Evolutionary conservation across 2,888 invertebrate species (phyloP), one percentile per base, ranked within the genome.

Genomic region (Cantharis rustica): DNA sequence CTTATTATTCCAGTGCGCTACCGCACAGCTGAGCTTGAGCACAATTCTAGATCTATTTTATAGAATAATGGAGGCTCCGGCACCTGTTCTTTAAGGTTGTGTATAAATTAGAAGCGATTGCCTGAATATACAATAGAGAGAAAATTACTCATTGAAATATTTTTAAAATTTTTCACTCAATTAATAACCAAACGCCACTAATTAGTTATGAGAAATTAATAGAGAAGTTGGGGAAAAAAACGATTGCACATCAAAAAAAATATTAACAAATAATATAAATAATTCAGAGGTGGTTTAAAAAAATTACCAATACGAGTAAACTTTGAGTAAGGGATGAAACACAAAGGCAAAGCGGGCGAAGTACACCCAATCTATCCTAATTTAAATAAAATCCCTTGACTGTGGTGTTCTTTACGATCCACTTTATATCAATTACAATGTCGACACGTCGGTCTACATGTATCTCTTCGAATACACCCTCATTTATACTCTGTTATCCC

Each of bases 1-100:
- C 81, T 83, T 83, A 83, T 82, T 83, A 83, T 84, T 83, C 84
- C 77, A 79, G 77, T 74, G 79, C 79, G 81, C 79, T 79, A 78
- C 76, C 78, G 73, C 77, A 79, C 82, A 81, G 82, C 82, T 81
- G 83, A 79, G 81, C 80, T 68, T 68, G 68, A 66, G 73, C 72
- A 79, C 80, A 80, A 69, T 79, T 73, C 73, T 72, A 79, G 78
- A 80, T 80, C 80, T 77, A 78, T 78, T 78, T 68, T 72, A 71
- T 74, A 69, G 63, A 77, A 77, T 77, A 76, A 76, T 76, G 70
- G 74, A 73, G 72, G n/a, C 26, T 27, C 72, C 66, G 27, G 72
- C 75, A 77, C 77, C 77, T 77, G 77, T 73, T 76, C 73, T 72
- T 72, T 73, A 75, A 70, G 68, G 69, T 72, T 66, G 69, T 61